Evolutionary conservation across 2,888 invertebrate species (phyloP).

Genomic region (Phyto melanocephala): DNA sequence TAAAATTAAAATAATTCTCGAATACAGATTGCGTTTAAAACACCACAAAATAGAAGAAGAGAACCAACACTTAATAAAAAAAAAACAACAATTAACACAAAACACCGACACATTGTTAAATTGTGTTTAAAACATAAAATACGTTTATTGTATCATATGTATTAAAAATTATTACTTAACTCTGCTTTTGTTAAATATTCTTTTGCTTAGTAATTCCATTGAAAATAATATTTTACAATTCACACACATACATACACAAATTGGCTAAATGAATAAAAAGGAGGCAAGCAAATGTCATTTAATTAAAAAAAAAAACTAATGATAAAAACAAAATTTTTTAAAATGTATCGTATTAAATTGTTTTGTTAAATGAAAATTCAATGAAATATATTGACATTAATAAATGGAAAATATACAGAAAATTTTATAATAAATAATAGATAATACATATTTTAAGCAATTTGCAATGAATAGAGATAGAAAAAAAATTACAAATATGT

Average conservation of each 20-base stretch:
- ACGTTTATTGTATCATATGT: not conserved
- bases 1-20: no score
- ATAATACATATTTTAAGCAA: no score
- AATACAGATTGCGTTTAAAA: not conserved
- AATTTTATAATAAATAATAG: not conserved
- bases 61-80: not conserved
- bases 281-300: not conserved
- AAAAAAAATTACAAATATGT: no score
- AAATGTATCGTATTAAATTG: no score
- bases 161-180: not conserved
- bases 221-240: not conserved
- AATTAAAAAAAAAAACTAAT: not conserved
- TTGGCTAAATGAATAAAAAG: not conserved
- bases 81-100: not conserved
- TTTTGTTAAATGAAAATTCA: not conserved
- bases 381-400: conserved; percentile 9
- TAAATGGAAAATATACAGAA: not conserved
- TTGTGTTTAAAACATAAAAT: not conserved
- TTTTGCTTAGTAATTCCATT: not conserved
- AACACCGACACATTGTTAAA: not conserved
- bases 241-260: conserved; percentile 3
- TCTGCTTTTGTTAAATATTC: not conserved
- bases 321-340: not conserved
- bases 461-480: conserved; percentile 12
- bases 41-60: not conserved